phyloP scores from a whole-genome alignment of 2,113 vertebrate species.

The Choloepus hoffmanni region DNA sequence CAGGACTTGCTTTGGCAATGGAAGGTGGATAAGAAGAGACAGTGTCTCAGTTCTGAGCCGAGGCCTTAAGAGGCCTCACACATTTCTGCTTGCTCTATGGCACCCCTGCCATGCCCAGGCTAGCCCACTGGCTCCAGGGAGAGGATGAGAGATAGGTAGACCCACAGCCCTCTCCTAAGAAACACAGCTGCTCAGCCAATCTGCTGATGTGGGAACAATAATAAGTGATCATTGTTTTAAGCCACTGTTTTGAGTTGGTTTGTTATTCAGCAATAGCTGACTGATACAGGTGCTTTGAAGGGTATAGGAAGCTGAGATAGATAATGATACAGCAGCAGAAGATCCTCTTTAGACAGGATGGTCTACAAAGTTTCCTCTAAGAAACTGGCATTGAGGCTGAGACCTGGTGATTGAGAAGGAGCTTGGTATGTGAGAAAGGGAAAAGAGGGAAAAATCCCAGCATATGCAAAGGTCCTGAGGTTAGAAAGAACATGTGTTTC shows the following conservation, averaged over 20 bases:
- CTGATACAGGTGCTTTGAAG: not conserved
- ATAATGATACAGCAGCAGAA: not conserved
- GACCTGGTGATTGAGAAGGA: not conserved
- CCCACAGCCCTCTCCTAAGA: not conserved
- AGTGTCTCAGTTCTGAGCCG: not conserved
- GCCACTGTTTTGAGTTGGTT: not conserved
- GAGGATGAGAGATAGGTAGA: not conserved
- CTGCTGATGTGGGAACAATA: not conserved
- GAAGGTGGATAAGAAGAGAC: not conserved
- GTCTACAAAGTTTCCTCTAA: not conserved
- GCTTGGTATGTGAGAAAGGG: not conserved
- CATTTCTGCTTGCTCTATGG: not conserved
- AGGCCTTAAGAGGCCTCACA: not conserved
- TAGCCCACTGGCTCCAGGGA: not conserved
- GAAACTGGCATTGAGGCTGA: not conserved
- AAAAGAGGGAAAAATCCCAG: not conserved
- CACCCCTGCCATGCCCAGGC: fast-evolving
- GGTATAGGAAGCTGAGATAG: not conserved
- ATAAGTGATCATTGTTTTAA: not conserved
- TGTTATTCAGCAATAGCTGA: not conserved
- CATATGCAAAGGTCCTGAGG: not conserved
- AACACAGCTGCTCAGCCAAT: not conserved
- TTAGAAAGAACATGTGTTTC: not conserved
- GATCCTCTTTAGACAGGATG: not conserved
- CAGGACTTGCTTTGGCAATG: not conserved